Conservation (phyloP, 1,140 invertebrate species). For the Eubasilissa regina region DNA sequence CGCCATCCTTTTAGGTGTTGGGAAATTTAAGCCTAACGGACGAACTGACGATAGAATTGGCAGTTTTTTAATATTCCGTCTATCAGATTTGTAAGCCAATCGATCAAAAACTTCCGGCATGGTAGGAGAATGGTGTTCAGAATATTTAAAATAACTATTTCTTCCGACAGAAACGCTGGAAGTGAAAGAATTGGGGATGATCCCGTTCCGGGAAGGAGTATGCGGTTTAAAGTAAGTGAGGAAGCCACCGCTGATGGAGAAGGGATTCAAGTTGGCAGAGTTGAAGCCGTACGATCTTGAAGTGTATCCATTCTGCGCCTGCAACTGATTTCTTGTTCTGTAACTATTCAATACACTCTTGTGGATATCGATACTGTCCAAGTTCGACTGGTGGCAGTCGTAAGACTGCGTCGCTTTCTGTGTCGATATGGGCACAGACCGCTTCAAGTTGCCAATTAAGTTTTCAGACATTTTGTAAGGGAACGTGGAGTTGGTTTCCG, state of each 20-base stretch:
- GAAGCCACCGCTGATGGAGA: slow-evolving; percentile 52
- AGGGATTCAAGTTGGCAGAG: slow-evolving; percentile 55
- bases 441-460: slow-evolving; percentile 52
- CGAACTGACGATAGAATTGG: slow-evolving; percentile 55
- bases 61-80: slow-evolving; percentile 52
- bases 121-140: slow-evolving; percentile 38
- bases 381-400: slow-evolving; percentile 7
- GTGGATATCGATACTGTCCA: slow-evolving; percentile 35
- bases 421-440: slow-evolving; percentile 54
- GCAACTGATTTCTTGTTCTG: slow-evolving; percentile 20
- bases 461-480: slow-evolving; percentile 54
- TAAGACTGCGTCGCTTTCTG: slow-evolving; percentile 48
- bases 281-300: slow-evolving; percentile 53
- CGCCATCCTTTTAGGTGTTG: slow-evolving; percentile 57
- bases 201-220: slow-evolving; percentile 37
- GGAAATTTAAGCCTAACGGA: slow-evolving; percentile 55
- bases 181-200: slow-evolving; percentile 29
- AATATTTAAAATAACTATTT: slow-evolving; percentile 48
- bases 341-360: slow-evolving; percentile 40
- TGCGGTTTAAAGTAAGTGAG: slow-evolving; percentile 48
- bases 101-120: slow-evolving; percentile 43
- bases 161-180: slow-evolving; percentile 21
- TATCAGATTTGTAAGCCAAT: slow-evolving; percentile 41
- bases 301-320: slow-evolving; percentile 7
- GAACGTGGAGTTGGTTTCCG: slow-evolving; percentile 42